A percentile compares a stretch with the other conserved stretches of the same genome.
Conservation (phyloP, 2,113 vertebrate genomes). For the Melanerpes aurifrons region DNA sequence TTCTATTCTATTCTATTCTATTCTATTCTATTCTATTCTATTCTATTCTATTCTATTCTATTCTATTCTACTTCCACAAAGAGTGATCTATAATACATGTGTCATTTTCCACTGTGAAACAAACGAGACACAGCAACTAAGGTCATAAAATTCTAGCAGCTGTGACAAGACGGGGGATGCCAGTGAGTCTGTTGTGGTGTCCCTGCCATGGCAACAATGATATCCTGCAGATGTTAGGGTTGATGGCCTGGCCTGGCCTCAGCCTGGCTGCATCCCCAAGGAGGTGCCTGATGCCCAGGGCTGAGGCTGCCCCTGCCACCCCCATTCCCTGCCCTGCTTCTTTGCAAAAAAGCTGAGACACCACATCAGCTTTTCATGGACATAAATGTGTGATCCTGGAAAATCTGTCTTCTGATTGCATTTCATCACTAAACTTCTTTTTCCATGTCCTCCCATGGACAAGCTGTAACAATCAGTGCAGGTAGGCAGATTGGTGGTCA, state of each 20-base stretch:
- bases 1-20: no score
- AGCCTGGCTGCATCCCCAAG: neutral
- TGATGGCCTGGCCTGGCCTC: neutral
- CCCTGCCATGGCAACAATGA: neutral
- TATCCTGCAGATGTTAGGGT: neutral
- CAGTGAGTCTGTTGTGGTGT: neutral
- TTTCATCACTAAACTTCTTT: neutral
- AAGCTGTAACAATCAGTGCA: neutral
- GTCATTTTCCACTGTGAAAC: neutral
- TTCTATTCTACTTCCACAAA: neutral
- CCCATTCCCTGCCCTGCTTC: neutral
- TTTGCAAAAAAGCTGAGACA: neutral
- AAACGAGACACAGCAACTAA: neutral
- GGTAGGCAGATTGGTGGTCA: neutral
- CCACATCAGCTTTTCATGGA: neutral
- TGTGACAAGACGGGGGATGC: neutral
- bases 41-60: no score
- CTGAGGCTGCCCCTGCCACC: neutral
- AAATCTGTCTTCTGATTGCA: neutral
- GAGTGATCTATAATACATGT: neutral
- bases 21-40: no score
- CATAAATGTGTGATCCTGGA: neutral
- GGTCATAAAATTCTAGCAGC: neutral
- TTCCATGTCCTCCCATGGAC: neutral
- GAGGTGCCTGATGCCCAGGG: neutral